phyloP scores from a whole-genome alignment of 2,113 vertebrate genomes.

The Promerops cafer region DNA sequence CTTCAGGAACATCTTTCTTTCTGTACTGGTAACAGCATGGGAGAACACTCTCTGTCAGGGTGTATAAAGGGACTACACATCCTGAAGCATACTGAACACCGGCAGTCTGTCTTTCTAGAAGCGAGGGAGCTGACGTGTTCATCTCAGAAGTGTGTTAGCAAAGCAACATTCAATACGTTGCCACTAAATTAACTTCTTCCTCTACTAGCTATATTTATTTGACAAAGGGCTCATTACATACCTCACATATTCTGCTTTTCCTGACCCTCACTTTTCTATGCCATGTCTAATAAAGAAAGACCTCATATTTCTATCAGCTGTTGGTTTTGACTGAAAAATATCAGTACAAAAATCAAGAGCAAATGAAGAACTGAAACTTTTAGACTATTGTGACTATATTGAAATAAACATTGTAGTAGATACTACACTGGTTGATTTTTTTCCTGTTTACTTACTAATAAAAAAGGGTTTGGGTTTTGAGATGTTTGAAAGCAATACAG shows the following conservation, averaged over 20 bases:
- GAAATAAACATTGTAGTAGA: background rate
- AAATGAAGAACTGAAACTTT: background rate
- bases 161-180: background rate
- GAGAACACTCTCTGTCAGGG: background rate
- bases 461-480: background rate
- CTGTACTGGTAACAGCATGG: background rate
- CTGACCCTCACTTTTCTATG: background rate
- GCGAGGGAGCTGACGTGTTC: accelerated
- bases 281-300: background rate
- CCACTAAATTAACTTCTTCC: background rate
- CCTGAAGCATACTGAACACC: background rate
- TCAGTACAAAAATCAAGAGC: background rate
- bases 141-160: background rate
- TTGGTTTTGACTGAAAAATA: background rate
- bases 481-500: background rate
- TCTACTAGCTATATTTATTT: background rate
- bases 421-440: background rate
- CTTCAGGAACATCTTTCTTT: background rate
- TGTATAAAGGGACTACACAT: background rate
- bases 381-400: background rate
- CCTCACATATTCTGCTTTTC: background rate
- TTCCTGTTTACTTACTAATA: background rate
- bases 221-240: background rate
- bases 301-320: background rate
- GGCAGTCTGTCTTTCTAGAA: background rate